Base-by-base conservation (phyloP, 2,113 vertebrate species). In the Macheiramphus alcinus region DNA sequence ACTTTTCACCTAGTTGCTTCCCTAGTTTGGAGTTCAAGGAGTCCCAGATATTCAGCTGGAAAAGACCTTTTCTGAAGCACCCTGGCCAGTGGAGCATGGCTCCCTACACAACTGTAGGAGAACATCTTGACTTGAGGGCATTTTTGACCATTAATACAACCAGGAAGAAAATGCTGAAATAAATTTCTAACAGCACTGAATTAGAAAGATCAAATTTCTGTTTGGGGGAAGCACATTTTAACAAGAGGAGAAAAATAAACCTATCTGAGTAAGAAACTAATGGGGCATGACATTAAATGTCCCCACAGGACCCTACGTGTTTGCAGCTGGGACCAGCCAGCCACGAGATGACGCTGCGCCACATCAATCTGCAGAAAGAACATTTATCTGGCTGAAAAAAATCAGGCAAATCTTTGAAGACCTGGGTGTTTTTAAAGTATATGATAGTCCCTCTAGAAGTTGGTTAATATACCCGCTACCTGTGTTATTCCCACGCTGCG, bases 321-420 rank as follows among this genome's bases (percentile, higher is more conserved):
- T 48, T 58, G 63, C 66, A 76, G 58, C 58, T 10, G 15, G 21
- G 62, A 73, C 40, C 40, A 62, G 47, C 20, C 62, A 75, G 74
- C 88, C 94, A 93, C 38, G 8, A 96, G 96, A 59, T 83, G 92
- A 76, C 21, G 73, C 93, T 93, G 85, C 40, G 1, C 55, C 78
- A 82, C 86, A 56, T 50, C 32, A 23, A 8, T 90, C 38, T 55
- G 62, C 72, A 75, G 56, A 61, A 66, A 92, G 21, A 42, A 52
- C 56, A 36, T 34, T 62, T 65, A 52, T 56, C 36, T 40, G 56
- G 12, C 74, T 86, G 62, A 36, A 68, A 72, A 72, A 43, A n/a
- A 13, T 5, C 20, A 65, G 8, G 22, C 34, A 84, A 48, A 67
- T 34, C 65, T 79, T 85, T 68, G 22, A 62, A 81, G 76, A 34